phyloP scores from a whole-genome alignment of 2,113 vertebrate species.

The Zosterops lateralis region DNA sequence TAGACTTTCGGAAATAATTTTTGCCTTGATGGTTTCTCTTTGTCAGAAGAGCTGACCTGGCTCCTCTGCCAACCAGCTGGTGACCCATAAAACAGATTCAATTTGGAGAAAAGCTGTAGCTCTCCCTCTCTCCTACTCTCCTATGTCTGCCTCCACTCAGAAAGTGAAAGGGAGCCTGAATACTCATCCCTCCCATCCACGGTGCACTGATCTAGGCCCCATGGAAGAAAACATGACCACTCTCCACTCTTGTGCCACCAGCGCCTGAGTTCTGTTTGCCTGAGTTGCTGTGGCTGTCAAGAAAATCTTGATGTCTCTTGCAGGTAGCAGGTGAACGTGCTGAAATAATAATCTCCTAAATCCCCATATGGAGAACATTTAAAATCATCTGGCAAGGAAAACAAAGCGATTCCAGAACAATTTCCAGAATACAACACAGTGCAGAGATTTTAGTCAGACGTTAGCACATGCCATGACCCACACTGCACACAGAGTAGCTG shows the following conservation, averaged over 20 bases:
- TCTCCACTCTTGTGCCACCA: neutral
- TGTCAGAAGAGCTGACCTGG: neutral
- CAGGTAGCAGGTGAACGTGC: neutral
- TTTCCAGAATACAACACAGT: neutral
- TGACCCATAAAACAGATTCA: neutral
- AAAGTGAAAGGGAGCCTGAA: neutral
- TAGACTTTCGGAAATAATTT: neutral
- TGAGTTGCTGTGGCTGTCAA: neutral
- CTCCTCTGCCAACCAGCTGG: neutral
- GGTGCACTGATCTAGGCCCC: neutral
- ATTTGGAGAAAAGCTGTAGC: neutral
- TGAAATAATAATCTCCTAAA: neutral
- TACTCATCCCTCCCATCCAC: neutral
- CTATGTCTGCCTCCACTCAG: neutral
- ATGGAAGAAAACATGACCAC: neutral
- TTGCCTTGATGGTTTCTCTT: neutral
- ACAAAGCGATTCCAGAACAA: neutral
- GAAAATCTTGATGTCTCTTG: neutral
- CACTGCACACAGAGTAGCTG: neutral
- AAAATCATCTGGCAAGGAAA: neutral
- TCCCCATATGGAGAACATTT: neutral
- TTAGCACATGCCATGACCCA: rapidly evolving
- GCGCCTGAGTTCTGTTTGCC: neutral
- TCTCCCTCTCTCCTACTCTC: neutral
- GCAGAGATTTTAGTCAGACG: neutral